Base-by-base conservation (phyloP, 2,888 invertebrate genomes). In the Parnassius orleans region DNA sequence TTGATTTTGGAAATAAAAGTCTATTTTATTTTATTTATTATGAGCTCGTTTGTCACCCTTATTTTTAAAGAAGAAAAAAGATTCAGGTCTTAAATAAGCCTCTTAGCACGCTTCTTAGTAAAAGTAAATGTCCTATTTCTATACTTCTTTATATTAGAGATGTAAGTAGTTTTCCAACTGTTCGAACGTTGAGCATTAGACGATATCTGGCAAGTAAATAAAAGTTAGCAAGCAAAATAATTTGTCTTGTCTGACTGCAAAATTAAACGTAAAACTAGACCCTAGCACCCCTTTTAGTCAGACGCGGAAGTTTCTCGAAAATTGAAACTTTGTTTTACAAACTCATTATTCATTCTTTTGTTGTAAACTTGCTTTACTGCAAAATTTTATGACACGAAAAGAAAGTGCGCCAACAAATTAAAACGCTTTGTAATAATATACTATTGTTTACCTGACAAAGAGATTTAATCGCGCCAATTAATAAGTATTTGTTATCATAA, bases 291-390 rank as follows among this genome's bases (percentile, higher is more conserved):
- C 78, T 80, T 83, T 79, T 83, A 84, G 81, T 83, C 77, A 69
- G 73, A 70, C 77, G 67, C 71, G 78, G 81, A 82, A 86, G 81
- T 82, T 85, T 80, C 79, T 71, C 79, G 76, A 80, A 86, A 86
- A 84, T 83, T 78, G 75, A 77, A 88, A 90, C 89, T 90, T 90
- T 87, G 90, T 88, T 87, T 84, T 76, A 76, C 74, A 81, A 87
- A 84, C 83, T 84, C 83, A 89, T 90, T 89, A 88, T 73, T 90
- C 90, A 90, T 88, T 84, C 88, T 88, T 88, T 90, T 90, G 90
- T 89, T 86, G 76, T 81, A 79, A 79, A 78, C 81, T 74, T 76
- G 79, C 79, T 75, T 72, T 78, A 83, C 80, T 83, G 86, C 81
- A 81, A 83, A 83, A 85, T 87, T 87, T 84, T 83, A 83, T 85